Conservation (phyloP, 2,113 vertebrate genomes). For the Xiphophorus hellerii region DNA sequence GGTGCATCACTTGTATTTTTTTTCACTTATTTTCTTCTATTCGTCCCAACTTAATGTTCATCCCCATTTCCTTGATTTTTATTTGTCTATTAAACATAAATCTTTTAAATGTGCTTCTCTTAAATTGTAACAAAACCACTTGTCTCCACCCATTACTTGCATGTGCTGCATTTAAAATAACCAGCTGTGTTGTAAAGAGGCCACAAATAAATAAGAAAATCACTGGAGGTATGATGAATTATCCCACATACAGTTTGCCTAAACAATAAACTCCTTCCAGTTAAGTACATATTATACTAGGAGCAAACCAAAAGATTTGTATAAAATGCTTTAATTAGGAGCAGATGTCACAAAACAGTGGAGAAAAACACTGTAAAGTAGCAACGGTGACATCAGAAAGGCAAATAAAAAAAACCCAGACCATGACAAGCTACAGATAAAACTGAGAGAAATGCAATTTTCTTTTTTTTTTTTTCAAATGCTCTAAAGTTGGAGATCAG, state of each 20-base stretch:
- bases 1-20: too few species aligned
- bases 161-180: conserved; percentile 51
- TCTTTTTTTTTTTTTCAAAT: conserved; percentile 59
- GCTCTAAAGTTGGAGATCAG: conserved; percentile 27
- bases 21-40: not conserved
- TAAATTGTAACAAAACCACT: conserved; percentile 4
- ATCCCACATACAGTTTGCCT: conserved; percentile 12
- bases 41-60: not conserved
- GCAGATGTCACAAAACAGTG: conserved; percentile 54
- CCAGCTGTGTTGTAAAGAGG: conserved; percentile 38
- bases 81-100: conserved; percentile 3
- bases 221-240: conserved; percentile 14
- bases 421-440: conserved; percentile 55
- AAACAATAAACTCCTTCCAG: conserved; percentile 28
- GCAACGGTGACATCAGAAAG: conserved; percentile 34
- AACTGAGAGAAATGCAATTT: conserved; percentile 64
- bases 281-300: conserved; percentile 25
- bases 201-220: conserved; percentile 33
- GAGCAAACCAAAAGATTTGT: conserved; percentile 29
- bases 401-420: conserved; percentile 28
- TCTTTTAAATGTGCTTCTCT: conserved; percentile 7
- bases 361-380: conserved; percentile 25
- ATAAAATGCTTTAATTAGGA: conserved; percentile 52
- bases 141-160: conserved; percentile 17
- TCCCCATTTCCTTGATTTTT: not conserved